phyloP scores from a whole-genome alignment of 2,113 vertebrate genomes.

The western clawed frog (Xenopus tropicalis) region DNA sequence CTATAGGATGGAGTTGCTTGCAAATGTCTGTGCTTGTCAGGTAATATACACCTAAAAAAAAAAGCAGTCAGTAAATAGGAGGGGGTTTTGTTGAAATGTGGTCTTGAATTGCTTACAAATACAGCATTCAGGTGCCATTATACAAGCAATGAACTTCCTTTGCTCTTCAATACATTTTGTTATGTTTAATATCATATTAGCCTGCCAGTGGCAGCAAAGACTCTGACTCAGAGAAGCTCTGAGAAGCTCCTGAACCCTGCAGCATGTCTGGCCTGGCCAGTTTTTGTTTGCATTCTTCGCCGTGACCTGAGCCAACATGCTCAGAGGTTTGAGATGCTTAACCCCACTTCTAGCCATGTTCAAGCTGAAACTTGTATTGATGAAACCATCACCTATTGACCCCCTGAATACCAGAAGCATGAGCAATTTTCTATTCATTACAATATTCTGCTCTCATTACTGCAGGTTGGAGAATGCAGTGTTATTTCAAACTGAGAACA shows the following conservation, averaged over 20 bases:
- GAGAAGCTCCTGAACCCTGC: background rate
- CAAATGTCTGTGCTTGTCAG: no score
- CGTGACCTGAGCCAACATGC: background rate
- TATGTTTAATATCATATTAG: no score
- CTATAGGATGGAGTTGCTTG: no score
- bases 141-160: no score
- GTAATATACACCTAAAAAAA: no score
- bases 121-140: no score
- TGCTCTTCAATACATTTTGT: no score
- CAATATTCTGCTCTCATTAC: background rate
- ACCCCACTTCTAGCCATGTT: background rate
- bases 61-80: no score
- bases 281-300: background rate
- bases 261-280: background rate
- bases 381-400: background rate
- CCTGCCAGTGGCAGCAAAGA: no score
- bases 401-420: background rate
- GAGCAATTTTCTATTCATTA: background rate
- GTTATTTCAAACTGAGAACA: background rate
- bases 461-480: background rate
- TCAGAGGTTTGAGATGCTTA: background rate
- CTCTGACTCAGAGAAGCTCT: no score
- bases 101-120: no score
- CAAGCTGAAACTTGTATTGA: background rate
- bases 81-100: no score